A percentile compares a stretch with the other conserved stretches of the same genome.
phyloP scores from a whole-genome alignment of 2,888 invertebrate genomes.

The Parascotia fuliginaria region DNA sequence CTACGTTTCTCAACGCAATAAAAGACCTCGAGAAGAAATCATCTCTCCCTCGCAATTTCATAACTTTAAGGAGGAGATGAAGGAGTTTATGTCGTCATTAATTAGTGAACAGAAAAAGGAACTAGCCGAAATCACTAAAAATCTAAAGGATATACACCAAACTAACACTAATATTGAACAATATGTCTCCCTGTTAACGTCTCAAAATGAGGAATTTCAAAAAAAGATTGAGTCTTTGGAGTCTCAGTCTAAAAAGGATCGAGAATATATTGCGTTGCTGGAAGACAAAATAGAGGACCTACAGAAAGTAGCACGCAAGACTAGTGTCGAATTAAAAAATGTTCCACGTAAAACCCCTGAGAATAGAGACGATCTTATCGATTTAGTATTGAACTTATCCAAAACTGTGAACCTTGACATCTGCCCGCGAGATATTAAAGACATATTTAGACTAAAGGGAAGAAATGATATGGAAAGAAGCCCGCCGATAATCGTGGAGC shows the following conservation, averaged over 20 bases:
- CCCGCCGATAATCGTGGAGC: background rate
- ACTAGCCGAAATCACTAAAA: background rate
- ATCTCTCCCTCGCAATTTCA: background rate
- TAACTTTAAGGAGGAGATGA: background rate
- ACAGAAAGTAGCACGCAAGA: background rate
- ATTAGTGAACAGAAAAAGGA: background rate
- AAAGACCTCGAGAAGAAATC: background rate
- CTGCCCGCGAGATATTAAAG: background rate
- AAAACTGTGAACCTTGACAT: background rate
- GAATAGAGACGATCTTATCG: background rate
- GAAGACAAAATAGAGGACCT: background rate
- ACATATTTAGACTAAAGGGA: background rate
- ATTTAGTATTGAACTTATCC: background rate
- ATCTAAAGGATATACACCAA: background rate
- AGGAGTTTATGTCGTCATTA: background rate
- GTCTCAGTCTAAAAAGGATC: background rate
- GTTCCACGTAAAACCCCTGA: background rate
- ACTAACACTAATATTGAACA: too few relatives aligned
- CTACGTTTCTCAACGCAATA: background rate
- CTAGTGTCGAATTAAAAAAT: slow-evolving; percentile 8
- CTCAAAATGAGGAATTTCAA: background rate
- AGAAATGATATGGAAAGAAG: background rate
- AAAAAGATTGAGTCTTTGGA: background rate
- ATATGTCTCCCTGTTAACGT: background rate
- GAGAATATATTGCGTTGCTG: background rate